phyloP scores from a whole-genome alignment of 2,113 vertebrate species.

The Nicator chloris region DNA sequence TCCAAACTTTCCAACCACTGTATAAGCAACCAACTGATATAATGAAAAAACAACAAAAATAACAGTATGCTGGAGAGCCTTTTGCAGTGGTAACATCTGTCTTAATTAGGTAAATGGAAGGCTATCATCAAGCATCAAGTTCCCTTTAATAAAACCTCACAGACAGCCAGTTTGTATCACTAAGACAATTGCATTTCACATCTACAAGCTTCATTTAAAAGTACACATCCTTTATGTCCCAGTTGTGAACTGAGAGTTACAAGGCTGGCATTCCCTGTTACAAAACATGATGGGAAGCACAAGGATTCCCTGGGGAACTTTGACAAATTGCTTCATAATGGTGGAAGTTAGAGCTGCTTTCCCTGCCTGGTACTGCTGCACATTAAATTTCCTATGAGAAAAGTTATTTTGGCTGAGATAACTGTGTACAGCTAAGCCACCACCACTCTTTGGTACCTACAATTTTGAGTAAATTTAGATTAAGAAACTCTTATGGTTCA shows the following conservation, averaged over 20 bases:
- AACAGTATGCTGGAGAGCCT: neutral
- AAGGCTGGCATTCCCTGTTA: neutral
- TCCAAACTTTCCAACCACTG: neutral
- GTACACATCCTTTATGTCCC: neutral
- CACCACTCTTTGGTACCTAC: neutral
- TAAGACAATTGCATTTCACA: neutral
- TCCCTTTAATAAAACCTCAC: neutral
- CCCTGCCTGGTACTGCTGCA: neutral
- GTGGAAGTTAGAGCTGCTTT: neutral
- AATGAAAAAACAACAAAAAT: neutral
- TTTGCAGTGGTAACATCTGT: neutral
- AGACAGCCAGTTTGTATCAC: neutral
- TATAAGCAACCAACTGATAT: neutral
- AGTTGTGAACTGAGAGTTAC: neutral
- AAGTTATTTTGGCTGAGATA: neutral
- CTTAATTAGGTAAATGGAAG: slow-evolving; percentile 1
- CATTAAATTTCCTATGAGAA: neutral
- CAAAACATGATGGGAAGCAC: neutral
- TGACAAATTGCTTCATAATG: neutral
- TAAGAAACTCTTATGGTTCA: neutral
- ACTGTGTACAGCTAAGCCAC: neutral
- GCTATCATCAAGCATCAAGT: neutral
- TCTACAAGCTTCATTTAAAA: neutral
- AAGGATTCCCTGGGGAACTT: neutral
- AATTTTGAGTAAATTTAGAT: neutral